A percentile compares a stretch with the other conserved stretches of the same genome.
These are phyloP conservation scores for Rhea pennata DNA, from an alignment of 2,113 vertebrate species.

Conservation along the genomic window DNA sequence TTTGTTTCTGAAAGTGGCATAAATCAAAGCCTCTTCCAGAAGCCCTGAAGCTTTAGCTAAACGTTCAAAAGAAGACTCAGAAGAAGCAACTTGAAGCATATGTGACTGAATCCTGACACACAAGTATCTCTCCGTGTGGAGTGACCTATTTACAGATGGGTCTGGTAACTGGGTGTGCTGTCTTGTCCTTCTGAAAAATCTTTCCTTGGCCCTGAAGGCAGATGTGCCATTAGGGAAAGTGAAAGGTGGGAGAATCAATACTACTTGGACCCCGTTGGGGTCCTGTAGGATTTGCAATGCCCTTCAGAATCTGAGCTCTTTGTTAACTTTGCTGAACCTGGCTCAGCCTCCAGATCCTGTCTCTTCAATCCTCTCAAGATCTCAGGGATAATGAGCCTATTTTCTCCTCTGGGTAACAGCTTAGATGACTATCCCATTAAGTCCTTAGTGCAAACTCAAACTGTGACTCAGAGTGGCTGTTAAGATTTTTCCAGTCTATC, in stretches of 20 bases:
- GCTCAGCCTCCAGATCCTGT: neutral
- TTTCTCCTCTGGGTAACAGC: neutral
- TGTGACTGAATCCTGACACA: neutral
- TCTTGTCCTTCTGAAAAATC: neutral
- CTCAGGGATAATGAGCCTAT: neutral
- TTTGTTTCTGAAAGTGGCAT: conserved; percentile 58
- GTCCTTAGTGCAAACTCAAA: neutral
- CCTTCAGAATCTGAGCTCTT: neutral
- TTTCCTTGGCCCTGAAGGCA: neutral
- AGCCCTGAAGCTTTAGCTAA: conserved; percentile 27
- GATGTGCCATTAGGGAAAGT: neutral
- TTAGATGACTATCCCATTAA: neutral
- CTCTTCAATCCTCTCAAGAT: neutral
- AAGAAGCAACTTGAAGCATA: neutral
- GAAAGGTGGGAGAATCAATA: neutral
- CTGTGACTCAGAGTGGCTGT: neutral
- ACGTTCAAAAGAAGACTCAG: conserved; percentile 42
- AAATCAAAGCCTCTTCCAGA: conserved; percentile 59
- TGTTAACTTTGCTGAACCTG: neutral
- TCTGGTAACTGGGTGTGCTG: neutral
- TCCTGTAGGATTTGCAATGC: neutral
- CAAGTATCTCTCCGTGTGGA: neutral
- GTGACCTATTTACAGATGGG: conserved; percentile 3
- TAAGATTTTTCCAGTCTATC: neutral
- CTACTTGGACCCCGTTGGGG: neutral